These are phyloP conservation scores for Leptopilina drosophilae DNA, from an alignment of 2,888 invertebrate genomes.

Conservation along the genomic window DNA sequence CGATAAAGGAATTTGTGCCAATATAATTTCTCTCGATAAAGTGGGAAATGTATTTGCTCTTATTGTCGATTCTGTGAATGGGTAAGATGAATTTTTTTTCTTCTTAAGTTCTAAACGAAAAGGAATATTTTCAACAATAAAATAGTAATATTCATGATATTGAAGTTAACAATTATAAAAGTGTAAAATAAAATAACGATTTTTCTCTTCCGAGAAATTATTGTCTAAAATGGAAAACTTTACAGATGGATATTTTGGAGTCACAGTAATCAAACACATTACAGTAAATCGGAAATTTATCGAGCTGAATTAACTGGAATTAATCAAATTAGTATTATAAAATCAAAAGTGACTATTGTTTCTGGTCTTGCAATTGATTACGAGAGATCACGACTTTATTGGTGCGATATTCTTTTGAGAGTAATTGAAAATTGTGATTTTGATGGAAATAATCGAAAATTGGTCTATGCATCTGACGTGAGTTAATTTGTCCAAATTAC, in stretches of 20 bases:
- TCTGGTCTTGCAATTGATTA: slow-evolving; percentile 81
- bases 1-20: not conserved
- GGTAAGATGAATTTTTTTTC: slow-evolving; percentile 14
- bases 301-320: slow-evolving; percentile 80
- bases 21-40: not conserved
- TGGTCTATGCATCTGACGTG: not conserved
- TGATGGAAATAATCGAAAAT: slow-evolving; percentile 4
- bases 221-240: slow-evolving; percentile 1
- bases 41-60: not conserved
- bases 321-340: slow-evolving; percentile 74
- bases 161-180: no score
- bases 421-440: slow-evolving; percentile 76
- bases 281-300: slow-evolving; percentile 59
- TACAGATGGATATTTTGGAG: slow-evolving; percentile 75
- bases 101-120: no score
- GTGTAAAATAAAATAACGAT: no score
- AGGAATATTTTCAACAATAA: no score
- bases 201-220: no score
- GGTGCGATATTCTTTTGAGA: slow-evolving; percentile 82
- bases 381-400: slow-evolving; percentile 83
- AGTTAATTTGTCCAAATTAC: not conserved
- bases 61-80: slow-evolving; percentile 25
- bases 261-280: slow-evolving; percentile 62
- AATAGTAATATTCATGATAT: no score
- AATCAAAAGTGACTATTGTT: slow-evolving; percentile 77